Evolutionary conservation across 2,888 invertebrate genomes (phyloP).

Genomic region (Ophioninae sp.): DNA sequence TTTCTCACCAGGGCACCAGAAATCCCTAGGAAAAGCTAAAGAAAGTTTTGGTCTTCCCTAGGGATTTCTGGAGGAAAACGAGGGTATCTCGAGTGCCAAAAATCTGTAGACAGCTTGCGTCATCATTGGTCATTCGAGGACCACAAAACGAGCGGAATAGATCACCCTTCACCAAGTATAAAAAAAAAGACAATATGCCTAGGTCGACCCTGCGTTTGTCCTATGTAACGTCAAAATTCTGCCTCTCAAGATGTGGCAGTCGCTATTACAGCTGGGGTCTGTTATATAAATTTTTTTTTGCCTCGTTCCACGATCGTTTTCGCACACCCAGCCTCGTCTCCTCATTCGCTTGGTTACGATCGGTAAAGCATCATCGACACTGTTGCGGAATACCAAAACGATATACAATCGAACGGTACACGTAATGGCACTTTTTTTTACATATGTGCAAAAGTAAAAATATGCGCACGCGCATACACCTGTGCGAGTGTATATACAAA

Average conservation of each 20-base stretch:
- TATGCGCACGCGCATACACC: conserved; percentile 1
- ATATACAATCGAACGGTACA: conserved; percentile 62
- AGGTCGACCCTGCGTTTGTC: neutral
- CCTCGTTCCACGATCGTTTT: conserved; percentile 4
- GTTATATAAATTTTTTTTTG: conserved; percentile 43
- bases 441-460: conserved; percentile 56
- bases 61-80: too few relatives aligned
- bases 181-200: conserved; percentile 29
- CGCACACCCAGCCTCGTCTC: neutral
- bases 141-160: neutral
- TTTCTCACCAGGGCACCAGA: too few relatives aligned
- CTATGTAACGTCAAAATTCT: conserved; percentile 71
- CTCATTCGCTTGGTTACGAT: conserved; percentile 60
- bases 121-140: neutral
- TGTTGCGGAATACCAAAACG: conserved; percentile 75
- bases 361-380: conserved; percentile 77
- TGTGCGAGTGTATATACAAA: conserved; percentile 1
- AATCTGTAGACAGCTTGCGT: neutral
- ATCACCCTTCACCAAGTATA: neutral
- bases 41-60: too few relatives aligned
- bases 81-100: too few relatives aligned
- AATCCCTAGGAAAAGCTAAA: too few relatives aligned
- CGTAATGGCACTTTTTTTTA: conserved; percentile 51
- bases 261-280: conserved; percentile 74
- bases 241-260: conserved; percentile 77